phyloP scores from a whole-genome alignment of 2,113 vertebrate genomes.

The Acinonyx jubatus region DNA sequence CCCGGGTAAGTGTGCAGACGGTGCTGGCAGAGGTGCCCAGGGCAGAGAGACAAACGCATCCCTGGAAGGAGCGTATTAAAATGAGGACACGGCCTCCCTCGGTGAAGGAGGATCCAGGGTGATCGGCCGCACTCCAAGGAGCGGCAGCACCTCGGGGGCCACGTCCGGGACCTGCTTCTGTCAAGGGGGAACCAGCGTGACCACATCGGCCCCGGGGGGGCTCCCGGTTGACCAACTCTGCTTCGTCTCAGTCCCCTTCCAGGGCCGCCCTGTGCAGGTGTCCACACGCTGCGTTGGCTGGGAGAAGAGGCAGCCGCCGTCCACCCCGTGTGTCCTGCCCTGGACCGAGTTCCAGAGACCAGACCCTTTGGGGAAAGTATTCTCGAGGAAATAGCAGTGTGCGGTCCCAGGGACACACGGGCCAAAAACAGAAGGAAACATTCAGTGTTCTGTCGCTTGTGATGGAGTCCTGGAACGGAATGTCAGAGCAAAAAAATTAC shows the following conservation, averaged over 20 bases:
- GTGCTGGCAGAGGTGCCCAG: accelerated
- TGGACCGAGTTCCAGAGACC: accelerated
- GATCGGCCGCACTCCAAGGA: no score
- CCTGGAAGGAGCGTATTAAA: accelerated
- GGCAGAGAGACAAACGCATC: background rate
- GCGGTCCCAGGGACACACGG: accelerated
- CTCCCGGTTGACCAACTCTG: background rate
- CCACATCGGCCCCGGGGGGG: accelerated
- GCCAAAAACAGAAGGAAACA: accelerated
- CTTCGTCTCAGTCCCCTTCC: background rate
- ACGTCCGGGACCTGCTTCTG: no score
- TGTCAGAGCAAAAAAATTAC: background rate
- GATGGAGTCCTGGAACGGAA: accelerated
- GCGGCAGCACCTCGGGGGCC: accelerated
- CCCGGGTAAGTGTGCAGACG: background rate
- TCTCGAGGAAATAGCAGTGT: accelerated
- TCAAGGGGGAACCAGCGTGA: accelerated
- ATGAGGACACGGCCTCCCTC: accelerated
- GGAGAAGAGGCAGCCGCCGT: background rate
- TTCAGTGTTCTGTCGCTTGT: accelerated
- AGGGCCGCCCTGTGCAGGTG: accelerated
- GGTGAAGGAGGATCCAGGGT: accelerated
- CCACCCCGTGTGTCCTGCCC: accelerated
- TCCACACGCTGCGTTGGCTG: background rate
- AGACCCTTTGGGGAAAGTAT: background rate